Evolutionary conservation across 2,888 invertebrate species (phyloP).

Genomic region (Diaperis boleti): DNA sequence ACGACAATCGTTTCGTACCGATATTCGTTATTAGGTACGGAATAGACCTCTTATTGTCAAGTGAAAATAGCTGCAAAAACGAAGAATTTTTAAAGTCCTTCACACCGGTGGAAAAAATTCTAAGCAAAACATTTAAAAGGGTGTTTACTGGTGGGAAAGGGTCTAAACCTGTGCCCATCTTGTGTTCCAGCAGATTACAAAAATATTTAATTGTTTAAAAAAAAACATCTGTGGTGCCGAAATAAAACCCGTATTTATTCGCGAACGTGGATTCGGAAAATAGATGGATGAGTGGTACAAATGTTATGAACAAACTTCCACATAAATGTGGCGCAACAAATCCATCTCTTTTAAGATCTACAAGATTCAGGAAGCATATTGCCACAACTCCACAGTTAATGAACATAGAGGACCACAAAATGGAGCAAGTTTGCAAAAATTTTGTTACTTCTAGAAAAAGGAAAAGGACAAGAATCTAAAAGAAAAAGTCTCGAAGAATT

Average conservation of each 20-base stretch:
- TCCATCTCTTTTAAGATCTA: neutral
- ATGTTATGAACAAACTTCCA: neutral
- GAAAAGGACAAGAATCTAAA: slow-evolving; percentile 42
- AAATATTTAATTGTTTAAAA: neutral
- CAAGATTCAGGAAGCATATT: neutral
- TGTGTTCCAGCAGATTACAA: neutral
- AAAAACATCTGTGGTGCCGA: neutral
- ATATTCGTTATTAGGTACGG: slow-evolving; percentile 10
- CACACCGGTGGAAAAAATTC: slow-evolving; percentile 6
- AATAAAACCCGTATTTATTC: neutral
- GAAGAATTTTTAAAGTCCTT: slow-evolving; percentile 4
- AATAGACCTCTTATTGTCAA: neutral
- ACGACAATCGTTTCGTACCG: neutral
- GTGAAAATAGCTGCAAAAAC: neutral
- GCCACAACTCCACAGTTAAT: slow-evolving; percentile 35
- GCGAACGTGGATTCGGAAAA: neutral
- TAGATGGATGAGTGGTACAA: neutral
- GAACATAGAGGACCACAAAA: slow-evolving; percentile 43
- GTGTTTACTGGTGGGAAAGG: slow-evolving; percentile 15
- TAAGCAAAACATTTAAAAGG: slow-evolving; percentile 11
- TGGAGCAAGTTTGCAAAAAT: slow-evolving; percentile 50
- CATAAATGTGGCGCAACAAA: neutral
- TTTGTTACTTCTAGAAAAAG: slow-evolving; percentile 46
- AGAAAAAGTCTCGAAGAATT: slow-evolving; percentile 45
- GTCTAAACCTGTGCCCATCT: slow-evolving; percentile 14